Base-by-base conservation (phyloP, 1,140 invertebrate species). In the Eriocheir sinensis region DNA sequence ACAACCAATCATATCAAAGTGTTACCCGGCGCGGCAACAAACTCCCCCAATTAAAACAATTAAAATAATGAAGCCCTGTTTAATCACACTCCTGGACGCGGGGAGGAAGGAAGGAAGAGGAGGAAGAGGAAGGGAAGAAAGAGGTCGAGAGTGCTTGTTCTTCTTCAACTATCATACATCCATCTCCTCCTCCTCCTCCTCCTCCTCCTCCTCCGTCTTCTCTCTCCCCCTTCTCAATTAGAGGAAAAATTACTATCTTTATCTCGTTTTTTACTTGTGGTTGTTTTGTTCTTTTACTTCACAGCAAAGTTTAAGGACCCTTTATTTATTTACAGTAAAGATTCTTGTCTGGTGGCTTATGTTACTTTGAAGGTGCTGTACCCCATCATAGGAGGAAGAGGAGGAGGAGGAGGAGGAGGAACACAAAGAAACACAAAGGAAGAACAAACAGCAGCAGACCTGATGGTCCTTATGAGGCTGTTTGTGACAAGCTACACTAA, bases 41-140 rank as follows among this genome's bases (percentile, higher is more conserved):
- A 89, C 44, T 17, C 88, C 32, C 6, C 89, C 89, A 90, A 79
- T 92, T 92, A 92, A 40, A 81, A 38, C 80, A 92, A 81, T 83
- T 81, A 92, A 92, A 81, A 41, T 92, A 92, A 92, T 92, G 38
- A 92, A 21, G 6, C 38, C 40, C 41, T 81, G 40, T 81, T 81
- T 48, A 92, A 41, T 40, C 40, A 38, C 83, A 86, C 83, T 41
- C 83, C 83, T 86, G 83, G 21, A 72, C 44, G 60, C 4, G 3
- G 6, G 8, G 60, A 34, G 15, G 3, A 32, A 9, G 36, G 32
- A 12, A 86, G 83, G 40, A 41, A 34, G 83, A 86, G 83, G 40
- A 40, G 83, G 40, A 86, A 34, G 83, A 41, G 36, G 40, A 41
- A 34, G 83, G 12, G 83, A 34, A 86, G 83, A n/a, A 86, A 34